Base-by-base conservation (phyloP, 2,888 invertebrate species). In the Euclidia mi region DNA sequence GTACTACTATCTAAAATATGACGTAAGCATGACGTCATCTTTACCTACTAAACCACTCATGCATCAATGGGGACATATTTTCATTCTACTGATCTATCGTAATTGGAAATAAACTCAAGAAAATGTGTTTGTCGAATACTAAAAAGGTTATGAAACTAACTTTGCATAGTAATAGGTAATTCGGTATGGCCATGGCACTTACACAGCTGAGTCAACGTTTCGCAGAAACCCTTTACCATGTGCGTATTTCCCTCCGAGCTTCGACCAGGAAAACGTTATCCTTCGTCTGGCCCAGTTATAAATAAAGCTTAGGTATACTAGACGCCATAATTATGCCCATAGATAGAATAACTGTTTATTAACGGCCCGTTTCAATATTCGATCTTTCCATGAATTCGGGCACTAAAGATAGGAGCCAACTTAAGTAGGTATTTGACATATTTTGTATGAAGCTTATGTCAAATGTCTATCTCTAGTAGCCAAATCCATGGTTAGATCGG, bases 181-280 rank as follows among this genome's bases (percentile, higher is more conserved):
- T 49, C n/a, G 28, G 29, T 48, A 45, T 34, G 38, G 41, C 9
- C 34, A 34, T 45, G 41, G 40, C 42, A 14, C 41, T 17, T 56
- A 48, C 32, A 34, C 35, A 35, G 65, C 52, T 79, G 79, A 76
- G 56, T 76, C 78, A 77, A 67, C 61, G 41, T 56, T 81, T 76
- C 79, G 45, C 46, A 64, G 76, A 81, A 78, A 38, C 10, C 18
- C 29, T 11, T 18, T 9, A 29, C 15, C 41, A 38, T 55, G 65
- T 59, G 66, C 56, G 53, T 38, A 12, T 50, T 55, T 44, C 43
- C 43, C 43, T 62, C 48, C 40, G 31, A 66, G 47, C 56, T 55
- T 52, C 41, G 55, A 71, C 55, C 63, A 73, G 69, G 73, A 74
- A 65, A 73, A 66, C 40, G 51, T 55, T 68, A 73, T 69, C 66